Evolutionary conservation across 2,797 vertebrate species (phyloP).

Genomic region (Spinus pinus): DNA sequence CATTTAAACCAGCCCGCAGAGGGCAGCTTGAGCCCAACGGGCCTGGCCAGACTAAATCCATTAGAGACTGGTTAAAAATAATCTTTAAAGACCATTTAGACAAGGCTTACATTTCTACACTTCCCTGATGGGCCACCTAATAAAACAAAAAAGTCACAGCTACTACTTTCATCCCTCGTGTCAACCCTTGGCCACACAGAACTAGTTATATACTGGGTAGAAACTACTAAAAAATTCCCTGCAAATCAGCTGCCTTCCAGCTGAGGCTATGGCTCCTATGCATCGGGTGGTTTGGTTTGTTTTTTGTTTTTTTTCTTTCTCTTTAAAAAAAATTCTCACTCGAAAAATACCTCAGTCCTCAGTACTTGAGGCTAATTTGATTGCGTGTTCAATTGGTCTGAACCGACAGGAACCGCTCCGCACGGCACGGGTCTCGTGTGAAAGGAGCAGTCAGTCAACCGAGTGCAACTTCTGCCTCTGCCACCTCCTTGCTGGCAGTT

Average conservation of each 20-base stretch:
- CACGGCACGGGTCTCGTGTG: conserved; percentile 35
- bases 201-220: conserved; percentile 70
- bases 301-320: not conserved
- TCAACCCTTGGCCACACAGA: conserved; percentile 70
- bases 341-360: conserved; percentile 69
- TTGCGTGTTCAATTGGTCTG: conserved; percentile 54
- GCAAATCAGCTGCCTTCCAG: conserved; percentile 76
- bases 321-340: conserved; percentile 27
- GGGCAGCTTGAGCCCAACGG: not conserved
- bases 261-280: conserved; percentile 79
- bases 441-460: conserved; percentile 61
- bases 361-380: conserved; percentile 61
- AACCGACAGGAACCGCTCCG: conserved; percentile 56
- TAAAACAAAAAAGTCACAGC: conserved; percentile 46
- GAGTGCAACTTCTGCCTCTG: conserved; percentile 59
- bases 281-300: conserved; percentile 54
- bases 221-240: conserved; percentile 80
- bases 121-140: conserved; percentile 63
- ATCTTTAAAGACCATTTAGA: conserved; percentile 65
- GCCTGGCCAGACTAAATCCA: not conserved
- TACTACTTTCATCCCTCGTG: conserved; percentile 62
- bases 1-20: not conserved
- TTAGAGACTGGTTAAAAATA: conserved; percentile 36
- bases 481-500: conserved; percentile 41
- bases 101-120: conserved; percentile 68